These are phyloP conservation scores for Periparus ater DNA, from an alignment of 2,797 vertebrate genomes.

Conservation along the genomic window DNA sequence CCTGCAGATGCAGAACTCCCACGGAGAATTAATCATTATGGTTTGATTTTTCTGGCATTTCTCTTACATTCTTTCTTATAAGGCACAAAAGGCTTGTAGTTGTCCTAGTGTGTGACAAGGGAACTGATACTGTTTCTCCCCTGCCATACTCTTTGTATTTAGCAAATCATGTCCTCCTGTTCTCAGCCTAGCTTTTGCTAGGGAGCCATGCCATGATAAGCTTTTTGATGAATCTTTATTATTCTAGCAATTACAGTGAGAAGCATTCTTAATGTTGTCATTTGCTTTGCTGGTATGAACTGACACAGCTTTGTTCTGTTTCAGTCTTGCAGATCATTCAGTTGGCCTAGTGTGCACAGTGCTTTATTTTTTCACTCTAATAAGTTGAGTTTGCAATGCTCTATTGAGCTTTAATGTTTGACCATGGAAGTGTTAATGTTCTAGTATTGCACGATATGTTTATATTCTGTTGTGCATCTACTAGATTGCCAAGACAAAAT, in stretches of 20 bases:
- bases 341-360: neutral
- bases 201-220: neutral
- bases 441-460: neutral
- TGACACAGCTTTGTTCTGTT: neutral
- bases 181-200: neutral
- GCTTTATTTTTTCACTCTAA: neutral
- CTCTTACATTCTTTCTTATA: neutral
- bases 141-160: accelerated
- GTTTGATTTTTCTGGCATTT: neutral
- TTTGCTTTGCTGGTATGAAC: neutral
- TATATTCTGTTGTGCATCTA: neutral
- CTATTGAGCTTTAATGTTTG: neutral
- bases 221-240: neutral
- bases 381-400: neutral
- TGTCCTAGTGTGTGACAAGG: neutral
- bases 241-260: neutral
- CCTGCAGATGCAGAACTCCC: neutral
- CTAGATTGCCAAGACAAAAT: neutral
- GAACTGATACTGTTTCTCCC: accelerated
- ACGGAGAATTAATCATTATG: neutral
- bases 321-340: neutral
- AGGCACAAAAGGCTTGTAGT: neutral
- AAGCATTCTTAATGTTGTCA: neutral
- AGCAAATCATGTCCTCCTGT: neutral
- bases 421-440: neutral